These are phyloP conservation scores for Apodemus sylvaticus DNA, from an alignment of 2,113 vertebrate species.

Conservation along the genomic window DNA sequence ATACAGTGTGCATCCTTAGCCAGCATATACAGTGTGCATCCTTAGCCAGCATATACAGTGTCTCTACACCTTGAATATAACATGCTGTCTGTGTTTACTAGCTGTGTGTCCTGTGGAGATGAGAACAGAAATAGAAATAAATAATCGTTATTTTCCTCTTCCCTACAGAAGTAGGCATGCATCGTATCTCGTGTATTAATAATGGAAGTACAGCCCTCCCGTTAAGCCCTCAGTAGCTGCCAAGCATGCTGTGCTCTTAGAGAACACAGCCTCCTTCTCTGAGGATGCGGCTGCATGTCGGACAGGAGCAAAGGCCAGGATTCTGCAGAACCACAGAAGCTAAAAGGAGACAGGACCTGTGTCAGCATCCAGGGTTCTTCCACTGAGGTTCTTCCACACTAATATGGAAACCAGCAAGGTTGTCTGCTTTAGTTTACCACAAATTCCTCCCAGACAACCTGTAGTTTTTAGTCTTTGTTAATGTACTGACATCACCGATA, in stretches of 20 bases:
- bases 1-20: background rate
- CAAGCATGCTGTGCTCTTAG: background rate
- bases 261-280: background rate
- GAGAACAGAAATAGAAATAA: background rate
- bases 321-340: background rate
- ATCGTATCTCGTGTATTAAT: fast-evolving
- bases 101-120: background rate
- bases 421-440: background rate
- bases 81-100: background rate
- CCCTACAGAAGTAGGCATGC: background rate
- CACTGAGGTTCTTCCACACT: background rate
- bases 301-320: background rate
- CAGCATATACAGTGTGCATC: background rate
- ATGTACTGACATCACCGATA: background rate
- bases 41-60: background rate
- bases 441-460: background rate
- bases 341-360: background rate
- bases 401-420: background rate
- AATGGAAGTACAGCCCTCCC: background rate
- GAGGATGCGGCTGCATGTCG: background rate
- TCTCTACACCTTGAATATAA: background rate
- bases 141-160: background rate
- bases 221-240: background rate
- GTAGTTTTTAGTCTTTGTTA: background rate
- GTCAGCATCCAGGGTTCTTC: background rate